Evolutionary conservation across 2,888 invertebrate genomes (phyloP).

Genomic region (Holacanthella duospinosa): DNA sequence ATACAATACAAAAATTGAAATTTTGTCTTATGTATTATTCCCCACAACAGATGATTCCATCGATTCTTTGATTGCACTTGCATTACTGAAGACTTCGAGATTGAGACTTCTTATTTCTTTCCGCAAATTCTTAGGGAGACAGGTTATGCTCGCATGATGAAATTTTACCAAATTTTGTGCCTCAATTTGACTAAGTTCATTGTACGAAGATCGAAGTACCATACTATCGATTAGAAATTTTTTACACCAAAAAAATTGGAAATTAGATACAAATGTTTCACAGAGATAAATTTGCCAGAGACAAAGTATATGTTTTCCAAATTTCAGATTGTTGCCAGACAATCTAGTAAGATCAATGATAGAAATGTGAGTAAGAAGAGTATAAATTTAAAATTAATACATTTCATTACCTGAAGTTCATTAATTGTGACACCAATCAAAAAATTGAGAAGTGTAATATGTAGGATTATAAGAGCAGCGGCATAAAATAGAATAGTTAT

Average conservation of each 20-base stretch:
- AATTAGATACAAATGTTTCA: constrained; percentile 6
- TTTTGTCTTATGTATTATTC: too few relatives aligned
- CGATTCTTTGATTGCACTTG: too few relatives aligned
- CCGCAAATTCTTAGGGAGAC: too few relatives aligned
- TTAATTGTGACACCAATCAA: constrained; percentile 5
- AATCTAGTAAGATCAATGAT: neutral
- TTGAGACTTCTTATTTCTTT: too few relatives aligned
- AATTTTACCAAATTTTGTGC: too few relatives aligned
- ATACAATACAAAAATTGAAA: too few relatives aligned
- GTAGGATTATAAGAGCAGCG: neutral
- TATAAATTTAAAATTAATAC: neutral
- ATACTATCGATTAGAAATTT: neutral
- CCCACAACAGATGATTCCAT: too few relatives aligned
- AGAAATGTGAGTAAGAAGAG: neutral
- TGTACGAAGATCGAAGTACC: neutral
- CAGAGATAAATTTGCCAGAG: constrained; percentile 7
- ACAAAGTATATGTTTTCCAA: neutral
- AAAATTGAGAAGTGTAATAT: constrained; percentile 8
- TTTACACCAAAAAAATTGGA: neutral
- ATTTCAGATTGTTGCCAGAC: neutral
- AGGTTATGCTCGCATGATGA: too few relatives aligned
- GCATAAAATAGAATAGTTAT: neutral
- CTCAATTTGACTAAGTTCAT: neutral
- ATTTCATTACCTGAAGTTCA: neutral
- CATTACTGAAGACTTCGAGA: too few relatives aligned